Conservation (phyloP, 1,140 invertebrate species). For the Leptinotarsa defecta region DNA sequence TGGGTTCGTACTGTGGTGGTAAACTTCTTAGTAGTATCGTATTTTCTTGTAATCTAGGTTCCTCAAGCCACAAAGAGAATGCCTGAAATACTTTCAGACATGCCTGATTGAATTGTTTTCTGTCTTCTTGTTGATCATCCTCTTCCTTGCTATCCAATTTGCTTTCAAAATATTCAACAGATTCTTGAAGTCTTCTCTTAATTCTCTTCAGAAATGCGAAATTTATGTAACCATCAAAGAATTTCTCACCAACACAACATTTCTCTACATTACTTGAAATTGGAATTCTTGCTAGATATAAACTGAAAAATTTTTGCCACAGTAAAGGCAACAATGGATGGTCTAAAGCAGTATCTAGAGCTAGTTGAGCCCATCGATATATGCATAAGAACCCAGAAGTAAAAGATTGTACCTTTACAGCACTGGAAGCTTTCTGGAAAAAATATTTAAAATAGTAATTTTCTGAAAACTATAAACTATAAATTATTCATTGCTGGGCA, state of each 20-base stretch:
- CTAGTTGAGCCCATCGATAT: slow-evolving; percentile 79
- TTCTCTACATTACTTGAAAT: slow-evolving; percentile 49
- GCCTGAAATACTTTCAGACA: slow-evolving; percentile 65
- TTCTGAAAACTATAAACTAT: neutral
- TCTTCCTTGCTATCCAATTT: slow-evolving; percentile 54
- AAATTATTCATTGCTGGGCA: neutral
- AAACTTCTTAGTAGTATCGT: slow-evolving; percentile 72
- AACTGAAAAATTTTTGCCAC: slow-evolving; percentile 80
- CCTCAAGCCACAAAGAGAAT: slow-evolving; percentile 77
- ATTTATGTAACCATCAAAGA: slow-evolving; percentile 77
- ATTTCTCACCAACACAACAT: slow-evolving; percentile 73
- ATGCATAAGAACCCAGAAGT: slow-evolving; percentile 67
- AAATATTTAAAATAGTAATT: neutral
- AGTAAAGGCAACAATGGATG: slow-evolving; percentile 75
- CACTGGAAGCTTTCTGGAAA: slow-evolving; percentile 66
- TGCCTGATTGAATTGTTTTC: slow-evolving; percentile 21
- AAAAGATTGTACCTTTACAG: slow-evolving; percentile 65
- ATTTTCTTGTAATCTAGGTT: slow-evolving; percentile 72
- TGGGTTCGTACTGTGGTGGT: slow-evolving; percentile 72
- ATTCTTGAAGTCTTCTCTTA: slow-evolving; percentile 71
- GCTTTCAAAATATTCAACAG: slow-evolving; percentile 64
- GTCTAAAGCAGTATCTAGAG: slow-evolving; percentile 71
- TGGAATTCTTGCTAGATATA: slow-evolving; percentile 71
- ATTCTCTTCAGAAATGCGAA: slow-evolving; percentile 72
- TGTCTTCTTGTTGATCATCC: slow-evolving; percentile 19